Base-by-base conservation (phyloP, 2,888 invertebrate species). In the Ametastegia equiseti region DNA sequence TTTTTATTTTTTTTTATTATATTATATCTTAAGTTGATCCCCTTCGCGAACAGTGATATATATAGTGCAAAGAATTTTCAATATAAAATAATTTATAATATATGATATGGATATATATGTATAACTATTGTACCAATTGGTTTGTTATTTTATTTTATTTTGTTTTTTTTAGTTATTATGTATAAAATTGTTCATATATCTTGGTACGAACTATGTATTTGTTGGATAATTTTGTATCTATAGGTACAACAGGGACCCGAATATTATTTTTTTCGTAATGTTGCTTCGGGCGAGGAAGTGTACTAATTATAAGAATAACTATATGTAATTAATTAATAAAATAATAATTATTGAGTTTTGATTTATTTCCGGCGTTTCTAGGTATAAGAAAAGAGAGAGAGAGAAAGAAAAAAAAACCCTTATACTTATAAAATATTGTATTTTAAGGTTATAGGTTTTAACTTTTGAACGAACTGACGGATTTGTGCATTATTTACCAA, bases 1-100 rank as follows among this genome's bases (percentile, higher is more conserved):
- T 71, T 71, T 30, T 30, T 63, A 63, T 27, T 63, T n/a, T 36
- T n/a, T 36, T 15, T 33, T 36, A 50, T 73, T 73, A 33, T 11
- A 73, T 75, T 50, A 71, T 75, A 75, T 75, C 23, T 36, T 50
- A 75, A 75, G 36, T 75, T 75, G 75, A 75, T 75, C 75, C 75
- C 75, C 54, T 75, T 54, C 75, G 75, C 75, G 54, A 50, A 71
- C n/a, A 71, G 47, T 71, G 71, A 69, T 30, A n/a, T n/a, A n/a
- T n/a, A 45, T 45, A 71, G 4, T n/a, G n/a, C n/a, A n/a, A 54
- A 63, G 27, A 63, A 7, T 63, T 63, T 69, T 27, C 0, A 73
- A 19, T 47, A 42, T 36, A 45, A 15, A n/a, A 63, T 63, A 33
- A 63, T 39, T 45, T 71, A 19, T 42, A 42, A 42, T 63, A 47